phyloP scores from a whole-genome alignment of 23 tunicate genomes.

The Corella eumyota region DNA sequence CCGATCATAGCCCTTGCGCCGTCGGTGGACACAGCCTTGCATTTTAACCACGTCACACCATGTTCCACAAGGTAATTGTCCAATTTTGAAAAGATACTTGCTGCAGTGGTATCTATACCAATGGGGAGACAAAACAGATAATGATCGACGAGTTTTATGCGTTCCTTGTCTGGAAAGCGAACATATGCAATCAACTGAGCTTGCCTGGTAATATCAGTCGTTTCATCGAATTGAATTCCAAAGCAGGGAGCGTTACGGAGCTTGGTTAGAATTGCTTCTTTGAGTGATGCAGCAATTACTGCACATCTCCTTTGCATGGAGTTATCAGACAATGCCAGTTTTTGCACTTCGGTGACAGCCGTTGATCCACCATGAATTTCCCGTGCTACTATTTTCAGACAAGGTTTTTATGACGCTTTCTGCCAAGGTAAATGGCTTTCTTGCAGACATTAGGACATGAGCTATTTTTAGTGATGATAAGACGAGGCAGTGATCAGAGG shows the following conservation, averaged over 20 bases:
- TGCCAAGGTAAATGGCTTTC: constrained; percentile 31
- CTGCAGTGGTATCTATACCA: constrained; percentile 26
- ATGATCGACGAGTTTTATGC: constrained; percentile 17
- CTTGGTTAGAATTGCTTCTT: constrained; percentile 32
- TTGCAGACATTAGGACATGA: constrained; percentile 25
- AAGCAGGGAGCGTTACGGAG: constrained; percentile 35
- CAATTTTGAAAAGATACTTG: constrained; percentile 25
- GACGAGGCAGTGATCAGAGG: background rate
- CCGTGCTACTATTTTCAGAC: constrained; percentile 37
- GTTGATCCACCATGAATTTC: constrained; percentile 29
- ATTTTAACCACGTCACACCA: background rate
- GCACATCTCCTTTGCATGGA: constrained; percentile 19
- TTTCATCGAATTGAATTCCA: constrained; percentile 63
- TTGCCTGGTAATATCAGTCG: constrained; percentile 42
- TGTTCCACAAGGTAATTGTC: constrained; percentile 15
- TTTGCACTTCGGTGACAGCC: constrained; percentile 36
- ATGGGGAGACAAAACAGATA: constrained; percentile 26
- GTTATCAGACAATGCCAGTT: constrained; percentile 45
- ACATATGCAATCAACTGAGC: constrained; percentile 44
- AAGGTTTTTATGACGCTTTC: constrained; percentile 41
- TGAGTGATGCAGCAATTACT: constrained; percentile 30
- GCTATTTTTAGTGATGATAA: constrained; percentile 15
- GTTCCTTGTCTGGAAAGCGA: constrained; percentile 40
- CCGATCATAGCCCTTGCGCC: too few species aligned
- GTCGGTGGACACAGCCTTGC: too few species aligned